Base-by-base conservation (phyloP, 2,113 vertebrate genomes). In the Bubo bubo region DNA sequence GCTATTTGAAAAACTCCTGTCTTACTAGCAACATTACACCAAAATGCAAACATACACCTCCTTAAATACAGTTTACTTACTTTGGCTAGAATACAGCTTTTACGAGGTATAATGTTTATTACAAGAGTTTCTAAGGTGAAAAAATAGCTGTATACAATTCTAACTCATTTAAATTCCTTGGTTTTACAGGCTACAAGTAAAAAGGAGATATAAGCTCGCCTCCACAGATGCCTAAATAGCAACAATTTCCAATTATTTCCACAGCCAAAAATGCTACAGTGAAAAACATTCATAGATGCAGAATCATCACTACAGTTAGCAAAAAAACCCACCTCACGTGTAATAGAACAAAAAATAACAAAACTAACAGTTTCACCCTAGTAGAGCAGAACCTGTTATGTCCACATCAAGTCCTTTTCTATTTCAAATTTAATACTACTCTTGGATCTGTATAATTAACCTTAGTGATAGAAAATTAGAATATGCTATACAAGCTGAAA, bases 21-120 rank as follows among this genome's bases (percentile, higher is more conserved):
- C 68, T 92, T 81, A 82, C 76, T 10, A 80, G 52, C 37, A 95
- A 74, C 47, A 71, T 74, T 86, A 27, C 32, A 92, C 21, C 34
- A 75, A 95, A 95, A 82, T 39, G 49, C 64, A 89, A 87, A 92
- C n/a, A 86, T 21, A 75, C 15, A 74, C 50, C 41, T 39, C 52
- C 62, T 74, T 58, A 63, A 90, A 52, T 37, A 75, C 20, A 75
- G 72, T 58, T 92, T 72, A 88, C 60, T 95, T 64, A 60, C 63
- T 96, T 93, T 39, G 71, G 79, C 49, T 88, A 66, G 34, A 79
- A 83, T n/a, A 90, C 4, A 73, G 85, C 10, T 89, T 95, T 94
- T 26, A 49, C 5, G 3, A 74, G 35, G 52, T 67, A 74, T 86
- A 76, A 73, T 70, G 10, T 73, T 97, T 87, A 80, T 37, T 63